Evolutionary conservation across 2,888 invertebrate species (phyloP), one percentile per base, ranked within the genome.

Genomic region (Hofmannophila pseudospretella): DNA sequence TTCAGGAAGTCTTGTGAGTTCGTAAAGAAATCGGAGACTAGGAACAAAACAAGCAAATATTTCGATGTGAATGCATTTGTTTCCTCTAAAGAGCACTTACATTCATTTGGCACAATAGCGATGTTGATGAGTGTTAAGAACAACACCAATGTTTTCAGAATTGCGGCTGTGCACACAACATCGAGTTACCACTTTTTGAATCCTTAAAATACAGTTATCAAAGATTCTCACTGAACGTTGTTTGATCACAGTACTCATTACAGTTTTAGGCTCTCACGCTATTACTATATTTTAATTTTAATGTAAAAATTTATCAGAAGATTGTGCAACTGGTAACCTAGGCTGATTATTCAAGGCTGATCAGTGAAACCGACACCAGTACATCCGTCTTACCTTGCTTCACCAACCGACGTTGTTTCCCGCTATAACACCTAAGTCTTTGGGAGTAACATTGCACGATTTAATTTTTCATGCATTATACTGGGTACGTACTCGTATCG

Each of bases 81-180:
- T 77, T 68, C 69, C 61, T 57, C 54, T 53, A 58, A 55, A 61
- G 65, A 65, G 64, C 49, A 49, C 57, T 54, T 56, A 60, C 59
- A 63, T 51, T 59, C 64, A 62, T 66, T 70, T 53, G 53, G 57
- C 58, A 76, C 75, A 78, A 78, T 78, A 70, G 77, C 64, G 44
- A 60, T 78, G 77, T 77, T 77, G 77, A 71, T 69, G 69, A 51
- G 67, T 54, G 54, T 53, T 58, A 54, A 65, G 48, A 56, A 74
- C 63, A 80, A 82, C 78, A 78, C 61, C 57, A 44, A 42, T 71
- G 75, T 79, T 80, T 78, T 73, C 76, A 74, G 78, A 80, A 78
- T 41, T 48, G 51, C 50, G 40, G 49, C 49, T 47, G 40, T 54
- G 58, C 52, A 59, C 62, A 61, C 51, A 66, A 66, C 4, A 22